These are phyloP conservation scores for Pachycephus smyrnensis DNA, from an alignment of 2,888 invertebrate species.

Conservation along the genomic window DNA sequence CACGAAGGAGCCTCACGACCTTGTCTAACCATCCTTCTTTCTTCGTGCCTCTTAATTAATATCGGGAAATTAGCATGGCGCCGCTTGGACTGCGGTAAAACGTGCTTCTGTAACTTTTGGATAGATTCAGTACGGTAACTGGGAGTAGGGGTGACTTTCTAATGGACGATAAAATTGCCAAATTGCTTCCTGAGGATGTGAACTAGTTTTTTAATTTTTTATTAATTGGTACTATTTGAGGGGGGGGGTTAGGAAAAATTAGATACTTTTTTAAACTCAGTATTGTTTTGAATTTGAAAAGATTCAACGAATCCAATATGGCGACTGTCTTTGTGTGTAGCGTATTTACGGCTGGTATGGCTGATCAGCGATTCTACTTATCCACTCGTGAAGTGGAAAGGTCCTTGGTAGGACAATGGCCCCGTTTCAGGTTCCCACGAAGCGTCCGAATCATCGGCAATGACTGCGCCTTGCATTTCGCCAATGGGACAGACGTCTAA, in stretches of 20 bases:
- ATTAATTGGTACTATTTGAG: too few relatives aligned
- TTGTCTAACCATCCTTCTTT: constrained; percentile 20
- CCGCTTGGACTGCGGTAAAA: neutral
- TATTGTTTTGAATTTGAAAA: too few relatives aligned
- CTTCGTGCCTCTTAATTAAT: constrained; percentile 28
- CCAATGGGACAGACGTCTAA: too few relatives aligned
- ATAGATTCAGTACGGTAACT: neutral
- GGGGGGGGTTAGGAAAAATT: too few relatives aligned
- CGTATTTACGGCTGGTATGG: neutral
- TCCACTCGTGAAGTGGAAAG: neutral
- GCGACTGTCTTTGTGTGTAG: neutral
- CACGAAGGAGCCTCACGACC: constrained; percentile 7
- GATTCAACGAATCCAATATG: neutral
- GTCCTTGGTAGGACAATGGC: neutral
- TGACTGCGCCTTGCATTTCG: neutral
- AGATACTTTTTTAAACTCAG: too few relatives aligned
- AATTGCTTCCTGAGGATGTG: too few relatives aligned
- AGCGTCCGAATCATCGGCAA: neutral
- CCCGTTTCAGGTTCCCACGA: neutral
- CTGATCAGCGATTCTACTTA: neutral
- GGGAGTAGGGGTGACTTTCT: neutral
- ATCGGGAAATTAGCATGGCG: constrained; percentile 27
- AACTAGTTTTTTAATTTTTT: too few relatives aligned
- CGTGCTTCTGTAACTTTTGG: neutral
- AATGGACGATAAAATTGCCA: neutral